Percentiles rank a stretch among this genome's conserved stretches.
These are phyloP conservation scores for Acanthisitta chloris DNA, from an alignment of 2,113 vertebrate genomes.

Conservation along the genomic window DNA sequence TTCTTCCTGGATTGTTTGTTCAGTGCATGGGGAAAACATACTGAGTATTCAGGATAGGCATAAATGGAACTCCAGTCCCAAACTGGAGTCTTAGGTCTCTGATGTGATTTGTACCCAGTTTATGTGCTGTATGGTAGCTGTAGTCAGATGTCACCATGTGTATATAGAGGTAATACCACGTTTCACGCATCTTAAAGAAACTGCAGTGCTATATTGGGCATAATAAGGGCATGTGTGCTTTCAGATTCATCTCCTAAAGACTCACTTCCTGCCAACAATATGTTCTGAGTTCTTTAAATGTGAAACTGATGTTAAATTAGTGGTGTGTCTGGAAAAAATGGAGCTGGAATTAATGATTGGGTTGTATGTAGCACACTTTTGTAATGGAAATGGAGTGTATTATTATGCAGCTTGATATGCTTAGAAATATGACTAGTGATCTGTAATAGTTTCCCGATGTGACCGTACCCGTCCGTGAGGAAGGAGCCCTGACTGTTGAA, in stretches of 20 bases:
- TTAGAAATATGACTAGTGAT: background rate
- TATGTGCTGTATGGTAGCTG: background rate
- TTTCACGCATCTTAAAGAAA: background rate
- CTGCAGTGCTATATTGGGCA: accelerated
- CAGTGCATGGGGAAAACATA: background rate
- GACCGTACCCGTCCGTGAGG: background rate
- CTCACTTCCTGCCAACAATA: background rate
- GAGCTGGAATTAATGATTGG: background rate
- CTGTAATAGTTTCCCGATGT: background rate
- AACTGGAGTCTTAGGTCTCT: background rate
- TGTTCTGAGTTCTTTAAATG: background rate
- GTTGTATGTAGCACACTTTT: background rate
- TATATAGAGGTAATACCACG: background rate
- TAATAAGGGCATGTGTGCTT: background rate
- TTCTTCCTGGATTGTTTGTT: background rate
- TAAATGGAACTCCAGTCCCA: background rate
- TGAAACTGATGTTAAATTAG: background rate
- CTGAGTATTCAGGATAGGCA: background rate
- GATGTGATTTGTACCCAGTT: background rate
- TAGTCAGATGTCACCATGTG: background rate
- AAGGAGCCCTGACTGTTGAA: background rate
- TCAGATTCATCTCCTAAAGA: background rate
- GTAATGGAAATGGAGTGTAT: background rate
- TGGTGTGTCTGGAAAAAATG: background rate
- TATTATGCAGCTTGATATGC: background rate